Evolutionary conservation across 2,113 vertebrate species (phyloP), one percentile per base, ranked within the genome.

Genomic region (Bombycilla garrulus): DNA sequence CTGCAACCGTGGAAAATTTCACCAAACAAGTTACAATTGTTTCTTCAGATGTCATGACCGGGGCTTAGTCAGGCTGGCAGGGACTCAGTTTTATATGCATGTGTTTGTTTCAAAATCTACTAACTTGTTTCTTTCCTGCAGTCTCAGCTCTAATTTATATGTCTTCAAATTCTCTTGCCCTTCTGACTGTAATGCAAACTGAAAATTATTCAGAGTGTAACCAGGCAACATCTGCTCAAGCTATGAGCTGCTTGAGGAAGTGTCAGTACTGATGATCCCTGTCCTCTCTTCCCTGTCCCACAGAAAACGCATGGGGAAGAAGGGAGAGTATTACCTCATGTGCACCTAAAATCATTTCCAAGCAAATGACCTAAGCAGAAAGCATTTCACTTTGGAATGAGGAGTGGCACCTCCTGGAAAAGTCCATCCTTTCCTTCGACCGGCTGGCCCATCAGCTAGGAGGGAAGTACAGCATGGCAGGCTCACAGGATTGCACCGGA

Each of bases 201-300:
- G 33, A 62, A 76, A 88, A 82, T 80, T 82, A 58, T 78, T 88
- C 61, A 50, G 19, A 47, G 12, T 19, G 23, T 71, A 72, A 92
- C 61, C 20, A 66, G 86, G 70, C 25, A 85, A 79, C 62, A 88
- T 64, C 29, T 92, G 53, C 29, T 66, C 57, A 58, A 94, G 35
- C 11, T 66, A 54, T 21, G 33, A 58, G 25, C 48, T 79, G 8
- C 62, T 25, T 60, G 56, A 92, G 47, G 44, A 67, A 35, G 29
- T 10, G 17, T 36, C 65, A 76, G 20, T 40, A 45, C 17, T 71
- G 74, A 58, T 0, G 0, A 22, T 76, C 25, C 26, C 0, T 2
- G 26, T 66, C 42, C 12, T 53, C n/a, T 53, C 25, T n/a, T 44
- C 36, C 9, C 35, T 42, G 18, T 7, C 64, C 72, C 19, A 36